Conservation (phyloP, 2,113 vertebrate species). For the Climacteris rufus region DNA sequence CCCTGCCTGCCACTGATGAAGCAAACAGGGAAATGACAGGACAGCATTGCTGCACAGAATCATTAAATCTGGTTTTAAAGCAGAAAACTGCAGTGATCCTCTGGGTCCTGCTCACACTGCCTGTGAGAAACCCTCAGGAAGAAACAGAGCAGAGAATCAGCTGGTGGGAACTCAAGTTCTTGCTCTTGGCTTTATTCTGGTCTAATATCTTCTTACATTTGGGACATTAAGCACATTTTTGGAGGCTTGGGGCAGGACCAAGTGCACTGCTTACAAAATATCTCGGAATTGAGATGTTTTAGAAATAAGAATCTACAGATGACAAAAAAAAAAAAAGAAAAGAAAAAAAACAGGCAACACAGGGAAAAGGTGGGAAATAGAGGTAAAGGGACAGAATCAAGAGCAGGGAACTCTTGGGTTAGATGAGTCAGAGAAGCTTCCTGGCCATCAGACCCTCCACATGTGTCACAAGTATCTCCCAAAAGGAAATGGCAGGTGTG, state of each 20-base stretch:
- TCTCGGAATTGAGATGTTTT: background rate
- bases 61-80: background rate
- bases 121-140: background rate
- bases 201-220: background rate
- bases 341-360: background rate
- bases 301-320: background rate
- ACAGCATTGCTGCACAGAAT: background rate
- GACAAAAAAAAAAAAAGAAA: background rate
- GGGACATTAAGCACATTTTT: background rate
- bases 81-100: background rate
- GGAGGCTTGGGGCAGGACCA: background rate
- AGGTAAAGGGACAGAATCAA: background rate
- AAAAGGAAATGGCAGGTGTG: background rate
- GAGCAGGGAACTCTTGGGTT: background rate
- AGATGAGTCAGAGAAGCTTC: background rate
- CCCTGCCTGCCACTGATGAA: background rate
- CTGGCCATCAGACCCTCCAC: background rate
- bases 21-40: constrained; percentile 7
- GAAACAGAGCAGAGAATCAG: background rate
- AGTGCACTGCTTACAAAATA: background rate
- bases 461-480: background rate
- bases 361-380: background rate
- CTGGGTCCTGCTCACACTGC: background rate
- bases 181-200: background rate
- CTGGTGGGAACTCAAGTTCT: background rate